Conservation (phyloP, 1,140 invertebrate genomes). For the Procambarus clarkii region DNA sequence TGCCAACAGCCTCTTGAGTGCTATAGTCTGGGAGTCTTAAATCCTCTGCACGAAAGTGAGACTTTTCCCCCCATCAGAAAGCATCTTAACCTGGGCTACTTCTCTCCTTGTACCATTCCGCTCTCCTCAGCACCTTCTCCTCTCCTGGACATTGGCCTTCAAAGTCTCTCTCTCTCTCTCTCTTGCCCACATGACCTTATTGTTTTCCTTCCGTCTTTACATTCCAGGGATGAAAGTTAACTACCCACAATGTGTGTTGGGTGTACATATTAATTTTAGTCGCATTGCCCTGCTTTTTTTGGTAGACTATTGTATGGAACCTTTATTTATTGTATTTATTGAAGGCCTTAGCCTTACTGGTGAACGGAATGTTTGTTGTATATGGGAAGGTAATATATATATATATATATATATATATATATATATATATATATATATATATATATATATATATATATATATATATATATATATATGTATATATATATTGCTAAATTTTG, state of each 20-base stretch:
- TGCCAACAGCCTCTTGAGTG: too few species aligned
- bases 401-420: slow-evolving; percentile 37
- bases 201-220: background rate
- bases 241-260: slow-evolving; percentile 3
- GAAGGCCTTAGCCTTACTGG: slow-evolving; percentile 3
- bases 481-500: background rate
- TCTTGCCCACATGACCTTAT: background rate
- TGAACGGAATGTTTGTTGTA: background rate
- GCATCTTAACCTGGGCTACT: too few species aligned
- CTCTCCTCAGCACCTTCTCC: background rate
- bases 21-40: too few species aligned
- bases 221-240: slow-evolving; percentile 28
- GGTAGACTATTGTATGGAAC: background rate
- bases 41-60: too few species aligned
- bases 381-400: slow-evolving; percentile 10
- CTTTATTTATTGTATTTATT: slow-evolving; percentile 52
- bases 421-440: slow-evolving; percentile 37
- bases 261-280: slow-evolving; percentile 22
- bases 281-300: slow-evolving; percentile 13
- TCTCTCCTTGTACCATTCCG: too few species aligned
- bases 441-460: slow-evolving; percentile 29
- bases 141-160: background rate
- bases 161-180: too few species aligned
- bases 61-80: too few species aligned
- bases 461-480: slow-evolving; percentile 29